Conservation (phyloP, 2,888 invertebrate genomes). For the Polylopha cassiicola region DNA sequence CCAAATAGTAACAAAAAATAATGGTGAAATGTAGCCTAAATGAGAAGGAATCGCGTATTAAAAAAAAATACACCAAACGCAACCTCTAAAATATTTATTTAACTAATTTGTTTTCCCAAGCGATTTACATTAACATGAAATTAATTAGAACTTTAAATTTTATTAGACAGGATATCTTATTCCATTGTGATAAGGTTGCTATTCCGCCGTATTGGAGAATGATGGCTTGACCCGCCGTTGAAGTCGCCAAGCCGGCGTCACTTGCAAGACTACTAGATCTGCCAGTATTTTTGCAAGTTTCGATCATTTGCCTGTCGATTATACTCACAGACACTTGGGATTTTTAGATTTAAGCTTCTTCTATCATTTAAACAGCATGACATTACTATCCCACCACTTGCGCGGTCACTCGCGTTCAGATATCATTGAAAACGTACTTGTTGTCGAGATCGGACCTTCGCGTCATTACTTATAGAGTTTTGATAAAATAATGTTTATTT, state of each 20-base stretch:
- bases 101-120: too few relatives aligned
- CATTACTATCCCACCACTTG: conserved; percentile 63
- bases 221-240: conserved; percentile 40
- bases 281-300: conserved; percentile 70
- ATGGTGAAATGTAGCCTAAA: too few relatives aligned
- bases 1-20: too few relatives aligned
- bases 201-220: conserved; percentile 12
- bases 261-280: conserved; percentile 67
- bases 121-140: too few relatives aligned
- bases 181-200: neutral
- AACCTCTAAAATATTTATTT: too few relatives aligned
- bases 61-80: too few relatives aligned
- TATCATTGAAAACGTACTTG: neutral
- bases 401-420: conserved; percentile 43
- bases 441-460: too few relatives aligned
- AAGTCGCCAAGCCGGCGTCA: conserved; percentile 57
- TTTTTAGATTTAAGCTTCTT: conserved; percentile 71
- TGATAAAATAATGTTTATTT: conserved; percentile 12
- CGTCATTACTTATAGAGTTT: neutral
- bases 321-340: conserved; percentile 69
- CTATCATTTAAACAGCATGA: conserved; percentile 68
- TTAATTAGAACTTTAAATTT: too few relatives aligned
- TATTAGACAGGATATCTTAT: neutral
- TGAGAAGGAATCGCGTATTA: too few relatives aligned
- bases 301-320: conserved; percentile 68